Evolutionary conservation across 2,113 vertebrate genomes (phyloP), one percentile per base, ranked within the genome.

Genomic region (Cebus imitator): DNA sequence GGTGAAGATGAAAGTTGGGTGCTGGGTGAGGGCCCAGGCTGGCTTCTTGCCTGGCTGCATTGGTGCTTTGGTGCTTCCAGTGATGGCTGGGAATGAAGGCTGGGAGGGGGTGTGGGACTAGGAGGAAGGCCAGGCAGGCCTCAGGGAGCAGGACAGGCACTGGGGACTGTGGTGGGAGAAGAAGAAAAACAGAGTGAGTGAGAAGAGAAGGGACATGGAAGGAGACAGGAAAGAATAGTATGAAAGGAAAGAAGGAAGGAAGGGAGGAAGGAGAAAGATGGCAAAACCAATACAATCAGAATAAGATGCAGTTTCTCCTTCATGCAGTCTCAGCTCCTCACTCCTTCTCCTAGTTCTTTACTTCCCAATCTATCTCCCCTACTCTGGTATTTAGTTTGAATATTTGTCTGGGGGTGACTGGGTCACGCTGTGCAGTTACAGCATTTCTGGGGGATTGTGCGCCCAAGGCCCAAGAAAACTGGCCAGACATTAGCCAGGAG

Each of bases 1-100:
- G 96, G 96, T 97, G 91, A 97, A 94, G 94, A 95, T 96, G 95
- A 96, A 97, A 97, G 96, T 97, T 97, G 92, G 92, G 94, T 98
- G 96, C 97, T 98, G 98, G 97, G 96, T 96, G 96, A 97, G 68
- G 96, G 94, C 97, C 90, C 72, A 6, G 96, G 87, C 93, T 96
- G 95, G 96, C 95, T 97, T 94, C 96, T 83, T 96, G 97, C 90
- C 96, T 96, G 78, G 55, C 82, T 88, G 76, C 68, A 64, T 43
- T 17, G 64, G 96, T 84, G 84, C 83, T 96, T 92, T 43, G 70
- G 96, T 87, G 87, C 87, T 97, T 96, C 43, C 52, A 96, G 95
- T 66, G 61, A 82, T 97, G 87, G 25, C 90, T 97, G 52, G 83
- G 72, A 87, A 55, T 55, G 66, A 91, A 86, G 64, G 72, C 72